A percentile compares a stretch with the other conserved stretches of the same genome.
These are phyloP conservation scores for Pipistrellus nathusii DNA, from an alignment of 2,797 vertebrate species.

Conservation along the genomic window DNA sequence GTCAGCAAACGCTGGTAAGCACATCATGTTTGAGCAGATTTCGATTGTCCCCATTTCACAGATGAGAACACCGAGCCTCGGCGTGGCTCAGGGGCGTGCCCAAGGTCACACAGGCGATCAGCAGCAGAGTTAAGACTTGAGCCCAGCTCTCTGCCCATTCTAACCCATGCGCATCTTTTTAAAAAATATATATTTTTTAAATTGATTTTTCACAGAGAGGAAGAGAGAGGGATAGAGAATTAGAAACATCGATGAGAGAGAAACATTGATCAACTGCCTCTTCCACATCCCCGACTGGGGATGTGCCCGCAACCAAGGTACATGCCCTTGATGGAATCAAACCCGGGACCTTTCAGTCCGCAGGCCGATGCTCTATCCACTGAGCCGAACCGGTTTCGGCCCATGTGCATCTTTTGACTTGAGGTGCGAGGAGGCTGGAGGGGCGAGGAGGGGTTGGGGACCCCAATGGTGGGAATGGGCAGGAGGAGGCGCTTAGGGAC, in stretches of 20 bases:
- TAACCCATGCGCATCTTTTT: neutral
- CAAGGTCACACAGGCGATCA: neutral
- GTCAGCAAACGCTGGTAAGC: constrained; percentile 18
- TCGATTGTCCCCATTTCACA: neutral
- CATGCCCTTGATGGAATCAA: no score
- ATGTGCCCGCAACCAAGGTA: no score
- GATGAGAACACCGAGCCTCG: constrained; percentile 11
- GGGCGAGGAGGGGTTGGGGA: neutral
- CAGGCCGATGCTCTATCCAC: no score
- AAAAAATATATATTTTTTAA: no score
- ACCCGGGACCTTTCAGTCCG: no score
- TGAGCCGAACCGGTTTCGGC: no score
- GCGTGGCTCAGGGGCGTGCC: neutral
- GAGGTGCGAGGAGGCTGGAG: neutral
- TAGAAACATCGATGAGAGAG: no score
- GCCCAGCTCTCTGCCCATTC: neutral
- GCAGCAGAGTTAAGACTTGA: neutral
- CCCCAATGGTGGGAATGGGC: neutral
- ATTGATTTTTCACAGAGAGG: no score
- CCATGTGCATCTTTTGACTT: neutral
- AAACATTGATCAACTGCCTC: no score
- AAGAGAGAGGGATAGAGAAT: no score
- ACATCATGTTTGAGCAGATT: neutral
- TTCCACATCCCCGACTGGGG: no score
- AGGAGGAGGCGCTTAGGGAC: neutral